Percentiles rank a stretch among this genome's conserved stretches.
phyloP scores from a whole-genome alignment of 2,113 vertebrate genomes.

The Megaceryle maxima region DNA sequence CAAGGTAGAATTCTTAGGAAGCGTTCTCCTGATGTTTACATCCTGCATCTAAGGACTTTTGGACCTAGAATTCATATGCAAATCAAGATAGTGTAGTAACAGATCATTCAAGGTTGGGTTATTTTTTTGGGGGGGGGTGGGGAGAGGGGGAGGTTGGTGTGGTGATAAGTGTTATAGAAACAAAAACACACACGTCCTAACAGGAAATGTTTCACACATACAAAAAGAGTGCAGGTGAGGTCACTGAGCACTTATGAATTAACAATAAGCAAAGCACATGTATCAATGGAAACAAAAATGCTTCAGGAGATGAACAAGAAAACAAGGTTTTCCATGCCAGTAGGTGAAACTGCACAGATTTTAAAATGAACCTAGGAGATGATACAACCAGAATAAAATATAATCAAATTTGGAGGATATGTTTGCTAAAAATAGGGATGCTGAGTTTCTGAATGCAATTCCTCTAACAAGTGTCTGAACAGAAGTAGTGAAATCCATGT shows the following conservation, averaged over 20 bases:
- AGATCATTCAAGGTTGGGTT: background rate
- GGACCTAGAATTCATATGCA: background rate
- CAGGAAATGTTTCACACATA: background rate
- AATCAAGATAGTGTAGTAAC: background rate
- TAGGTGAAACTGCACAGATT: background rate
- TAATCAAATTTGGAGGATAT: background rate
- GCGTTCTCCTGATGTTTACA: background rate
- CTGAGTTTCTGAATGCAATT: background rate
- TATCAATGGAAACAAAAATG: background rate
- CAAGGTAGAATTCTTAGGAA: background rate
- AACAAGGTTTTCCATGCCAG: background rate
- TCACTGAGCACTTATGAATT: background rate
- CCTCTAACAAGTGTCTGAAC: accelerated
- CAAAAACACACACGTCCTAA: accelerated
- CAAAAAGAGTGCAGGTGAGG: background rate
- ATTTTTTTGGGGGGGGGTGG: no score
- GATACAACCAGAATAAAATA: background rate
- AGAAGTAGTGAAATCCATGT: background rate
- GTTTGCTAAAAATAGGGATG: background rate
- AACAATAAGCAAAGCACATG: background rate
- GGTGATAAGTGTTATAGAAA: background rate
- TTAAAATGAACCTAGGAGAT: background rate
- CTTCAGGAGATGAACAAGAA: background rate
- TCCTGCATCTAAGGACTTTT: background rate
- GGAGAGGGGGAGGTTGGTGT: background rate